Percentiles rank a stretch among this genome's conserved stretches.
phyloP scores from a whole-genome alignment of 2,888 invertebrate species.

The Tipula lateralis region DNA sequence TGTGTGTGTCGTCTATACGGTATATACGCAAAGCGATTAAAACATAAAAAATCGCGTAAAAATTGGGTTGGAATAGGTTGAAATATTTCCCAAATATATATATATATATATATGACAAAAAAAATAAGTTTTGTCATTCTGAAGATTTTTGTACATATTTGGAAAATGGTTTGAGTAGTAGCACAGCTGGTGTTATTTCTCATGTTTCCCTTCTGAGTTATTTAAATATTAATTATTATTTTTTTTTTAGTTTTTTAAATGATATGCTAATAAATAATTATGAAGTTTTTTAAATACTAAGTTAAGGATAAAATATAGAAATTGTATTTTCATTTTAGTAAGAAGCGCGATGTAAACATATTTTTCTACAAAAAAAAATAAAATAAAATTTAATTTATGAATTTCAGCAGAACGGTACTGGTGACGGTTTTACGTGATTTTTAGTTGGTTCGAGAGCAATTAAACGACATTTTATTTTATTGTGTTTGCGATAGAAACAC shows the following conservation, averaged over 20 bases:
- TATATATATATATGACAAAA: no score
- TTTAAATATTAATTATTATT: neutral
- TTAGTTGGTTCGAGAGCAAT: neutral
- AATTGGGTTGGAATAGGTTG: constrained; percentile 9
- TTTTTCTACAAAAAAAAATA: neutral
- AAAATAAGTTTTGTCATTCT: neutral
- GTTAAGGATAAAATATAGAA: neutral
- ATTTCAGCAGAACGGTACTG: neutral
- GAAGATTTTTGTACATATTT: neutral
- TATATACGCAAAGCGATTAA: constrained; percentile 5
- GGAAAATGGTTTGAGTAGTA: neutral
- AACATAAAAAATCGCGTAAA: constrained; percentile 14
- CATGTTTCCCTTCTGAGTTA: neutral
- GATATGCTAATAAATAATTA: constrained; percentile 24
- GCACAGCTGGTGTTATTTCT: constrained; percentile 15
- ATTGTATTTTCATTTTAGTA: neutral
- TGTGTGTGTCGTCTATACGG: no score
- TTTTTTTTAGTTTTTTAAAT: neutral
- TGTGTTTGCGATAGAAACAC: neutral
- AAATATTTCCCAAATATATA: neutral
- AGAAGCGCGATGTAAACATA: neutral
- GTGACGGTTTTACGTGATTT: neutral
- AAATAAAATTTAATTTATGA: neutral
- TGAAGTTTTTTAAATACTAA: neutral
- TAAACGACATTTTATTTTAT: neutral